phyloP scores from a whole-genome alignment of 2,113 vertebrate species.

The Dissostichus mawsoni region DNA sequence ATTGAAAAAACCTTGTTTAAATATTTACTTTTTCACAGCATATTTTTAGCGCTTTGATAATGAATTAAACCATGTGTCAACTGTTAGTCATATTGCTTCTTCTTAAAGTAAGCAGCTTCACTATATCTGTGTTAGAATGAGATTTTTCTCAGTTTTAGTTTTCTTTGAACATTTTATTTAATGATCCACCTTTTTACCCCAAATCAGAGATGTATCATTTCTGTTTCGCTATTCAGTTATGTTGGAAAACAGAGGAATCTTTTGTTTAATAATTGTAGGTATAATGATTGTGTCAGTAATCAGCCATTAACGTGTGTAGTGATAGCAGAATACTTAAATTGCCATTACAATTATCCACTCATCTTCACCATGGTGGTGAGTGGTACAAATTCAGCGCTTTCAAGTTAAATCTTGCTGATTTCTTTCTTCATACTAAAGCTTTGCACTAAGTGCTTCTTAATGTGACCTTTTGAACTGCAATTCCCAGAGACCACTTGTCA shows the following conservation, averaged over 20 bases:
- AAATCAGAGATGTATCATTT: neutral
- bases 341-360: neutral
- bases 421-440: no score
- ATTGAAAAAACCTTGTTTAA: no score
- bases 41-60: neutral
- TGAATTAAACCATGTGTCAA: neutral
- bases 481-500: neutral
- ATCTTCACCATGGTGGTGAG: neutral
- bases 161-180: neutral
- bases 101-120: neutral
- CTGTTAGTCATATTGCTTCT: neutral
- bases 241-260: neutral
- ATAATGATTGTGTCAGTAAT: neutral
- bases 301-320: neutral
- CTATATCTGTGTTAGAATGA: neutral
- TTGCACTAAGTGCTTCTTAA: neutral
- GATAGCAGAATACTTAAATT: neutral
- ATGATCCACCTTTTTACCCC: no score
- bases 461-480: slow-evolving; percentile 7
- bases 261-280: neutral
- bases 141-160: neutral
- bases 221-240: neutral
- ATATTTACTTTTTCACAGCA: no score
- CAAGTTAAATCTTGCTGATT: no score
- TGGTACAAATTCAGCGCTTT: neutral